These are phyloP conservation scores for Exephanes ischioxanthus DNA, from an alignment of 2,888 invertebrate genomes.

Conservation along the genomic window DNA sequence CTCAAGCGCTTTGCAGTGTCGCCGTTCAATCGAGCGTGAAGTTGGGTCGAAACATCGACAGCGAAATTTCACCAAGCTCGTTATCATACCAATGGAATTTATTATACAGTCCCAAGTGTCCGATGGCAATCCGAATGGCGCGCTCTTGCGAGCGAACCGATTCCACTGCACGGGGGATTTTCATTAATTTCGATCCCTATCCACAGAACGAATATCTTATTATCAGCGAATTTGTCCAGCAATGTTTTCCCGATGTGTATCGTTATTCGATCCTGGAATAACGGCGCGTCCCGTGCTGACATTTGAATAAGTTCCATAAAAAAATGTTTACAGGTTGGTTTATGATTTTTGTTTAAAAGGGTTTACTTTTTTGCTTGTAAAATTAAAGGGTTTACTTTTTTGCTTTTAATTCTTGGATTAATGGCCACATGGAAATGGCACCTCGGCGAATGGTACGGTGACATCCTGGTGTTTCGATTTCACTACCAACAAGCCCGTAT, in stretches of 20 bases:
- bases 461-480: too few relatives aligned
- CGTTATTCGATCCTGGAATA: too few relatives aligned
- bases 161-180: background rate
- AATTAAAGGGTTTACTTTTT: too few relatives aligned
- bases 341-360: too few relatives aligned
- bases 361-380: too few relatives aligned
- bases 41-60: background rate
- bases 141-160: background rate
- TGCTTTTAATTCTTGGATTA: too few relatives aligned
- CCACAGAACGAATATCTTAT: background rate
- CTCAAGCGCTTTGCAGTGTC: background rate
- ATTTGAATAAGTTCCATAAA: too few relatives aligned
- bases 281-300: too few relatives aligned
- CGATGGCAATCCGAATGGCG: background rate
- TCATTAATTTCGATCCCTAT: background rate
- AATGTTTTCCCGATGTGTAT: too few relatives aligned
- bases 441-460: too few relatives aligned
- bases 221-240: background rate
- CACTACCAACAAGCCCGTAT: background rate
- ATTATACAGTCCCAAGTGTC: background rate
- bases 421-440: too few relatives aligned
- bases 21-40: background rate
- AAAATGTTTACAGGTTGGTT: too few relatives aligned
- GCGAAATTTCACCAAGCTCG: background rate
- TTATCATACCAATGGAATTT: slow-evolving; percentile 1